Evolutionary conservation across 1,140 invertebrate species (phyloP).

Genomic region (Maconellicoccus hirsutus): DNA sequence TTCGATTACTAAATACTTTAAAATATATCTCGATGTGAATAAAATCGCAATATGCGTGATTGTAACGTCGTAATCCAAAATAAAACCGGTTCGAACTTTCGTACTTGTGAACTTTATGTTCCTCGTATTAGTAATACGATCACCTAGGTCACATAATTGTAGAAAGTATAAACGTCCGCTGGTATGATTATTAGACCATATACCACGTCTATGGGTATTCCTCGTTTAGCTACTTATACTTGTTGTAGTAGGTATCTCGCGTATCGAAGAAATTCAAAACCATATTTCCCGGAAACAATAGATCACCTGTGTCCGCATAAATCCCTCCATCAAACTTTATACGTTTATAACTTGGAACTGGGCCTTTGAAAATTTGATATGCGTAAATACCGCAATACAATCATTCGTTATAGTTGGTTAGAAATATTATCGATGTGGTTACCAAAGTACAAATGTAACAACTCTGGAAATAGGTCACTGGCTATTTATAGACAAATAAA

Average conservation of each 20-base stretch:
- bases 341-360: not conserved
- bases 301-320: too few species aligned
- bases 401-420: not conserved
- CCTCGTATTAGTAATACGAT: not conserved
- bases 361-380: not conserved
- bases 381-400: not conserved
- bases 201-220: too few species aligned
- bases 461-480: not conserved
- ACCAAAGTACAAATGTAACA: constrained; percentile 4
- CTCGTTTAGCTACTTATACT: too few species aligned
- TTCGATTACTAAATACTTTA: not conserved
- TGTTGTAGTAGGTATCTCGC: too few species aligned
- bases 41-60: not conserved
- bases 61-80: not conserved
- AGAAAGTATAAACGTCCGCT: not conserved
- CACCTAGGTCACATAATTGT: not conserved
- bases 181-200: not conserved
- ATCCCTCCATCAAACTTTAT: too few species aligned
- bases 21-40: too few species aligned
- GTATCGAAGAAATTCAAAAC: too few species aligned
- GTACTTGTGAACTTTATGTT: not conserved
- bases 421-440: not conserved
- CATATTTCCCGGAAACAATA: too few species aligned
- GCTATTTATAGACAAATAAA: not conserved
- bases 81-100: not conserved